Conservation (phyloP, 2,113 vertebrate species). For the Ptilorrhoa leucosticta region DNA sequence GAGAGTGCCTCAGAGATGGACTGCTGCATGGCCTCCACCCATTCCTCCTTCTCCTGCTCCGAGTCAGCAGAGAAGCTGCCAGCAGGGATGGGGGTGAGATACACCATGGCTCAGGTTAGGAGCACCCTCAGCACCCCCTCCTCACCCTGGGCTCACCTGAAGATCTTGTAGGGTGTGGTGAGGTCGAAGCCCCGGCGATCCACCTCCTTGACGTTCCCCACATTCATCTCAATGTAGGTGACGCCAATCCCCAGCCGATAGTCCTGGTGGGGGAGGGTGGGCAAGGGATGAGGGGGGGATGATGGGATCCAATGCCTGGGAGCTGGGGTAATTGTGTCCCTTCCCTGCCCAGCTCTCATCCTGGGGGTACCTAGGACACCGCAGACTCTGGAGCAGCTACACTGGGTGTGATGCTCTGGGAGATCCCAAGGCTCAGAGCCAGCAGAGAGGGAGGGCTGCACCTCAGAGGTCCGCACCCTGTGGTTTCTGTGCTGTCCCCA, state of each 20-base stretch:
- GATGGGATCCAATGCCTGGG: not conserved
- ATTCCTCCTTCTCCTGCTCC: slow-evolving; percentile 84
- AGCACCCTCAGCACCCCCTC: not conserved
- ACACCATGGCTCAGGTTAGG: not conserved
- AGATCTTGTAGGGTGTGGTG: slow-evolving; percentile 90
- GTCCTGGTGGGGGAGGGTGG: slow-evolving; percentile 70
- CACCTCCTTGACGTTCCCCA: slow-evolving; percentile 88
- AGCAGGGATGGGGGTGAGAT: not conserved
- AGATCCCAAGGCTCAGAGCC: not conserved
- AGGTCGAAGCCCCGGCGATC: slow-evolving; percentile 88
- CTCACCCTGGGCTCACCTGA: slow-evolving; percentile 73
- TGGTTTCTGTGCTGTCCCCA: not conserved
- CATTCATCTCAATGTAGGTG: slow-evolving; percentile 93
- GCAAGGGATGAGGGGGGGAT: no score
- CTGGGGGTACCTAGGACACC: not conserved
- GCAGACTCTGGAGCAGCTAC: not conserved
- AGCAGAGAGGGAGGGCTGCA: not conserved
- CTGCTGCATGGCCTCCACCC: slow-evolving; percentile 86
- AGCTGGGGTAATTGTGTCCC: not conserved
- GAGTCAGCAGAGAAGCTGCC: slow-evolving; percentile 85
- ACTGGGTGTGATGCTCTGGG: not conserved
- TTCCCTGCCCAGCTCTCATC: not conserved
- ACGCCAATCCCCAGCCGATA: slow-evolving; percentile 85
- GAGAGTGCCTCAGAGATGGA: slow-evolving; percentile 86
- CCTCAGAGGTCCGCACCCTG: not conserved